Evolutionary conservation across 2,797 vertebrate genomes (phyloP), one percentile per base, ranked within the genome.

Genomic region (Remorina albescens): DNA sequence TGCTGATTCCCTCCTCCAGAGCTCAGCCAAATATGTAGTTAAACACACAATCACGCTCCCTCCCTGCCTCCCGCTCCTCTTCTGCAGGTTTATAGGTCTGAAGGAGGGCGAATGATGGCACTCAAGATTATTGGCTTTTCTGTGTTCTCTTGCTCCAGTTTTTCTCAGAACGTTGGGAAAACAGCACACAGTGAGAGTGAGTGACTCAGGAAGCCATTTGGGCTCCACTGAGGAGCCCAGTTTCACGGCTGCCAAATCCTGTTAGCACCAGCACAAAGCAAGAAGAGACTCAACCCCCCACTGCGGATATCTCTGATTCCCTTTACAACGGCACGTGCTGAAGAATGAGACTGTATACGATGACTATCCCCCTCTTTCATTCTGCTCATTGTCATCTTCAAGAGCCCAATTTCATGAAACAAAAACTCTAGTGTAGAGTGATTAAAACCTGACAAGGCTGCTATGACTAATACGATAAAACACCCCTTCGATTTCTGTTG

Each of bases 211-310:
- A 77, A 85, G 90, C 84, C 86, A 87, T 83, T 84, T 47, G 85
- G 82, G 82, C 81, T 88, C 82, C 34, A 80, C 71, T 51, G 77
- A 89, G 86, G 82, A 90, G 88, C 85, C 74, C 84, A 86, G 86
- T 88, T 92, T 89, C 91, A 92, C 54, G 81, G 88, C 78, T 88
- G 83, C 88, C 85, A 91, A 94, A 94, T 94, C 91, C 89, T 87
- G 85, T 94, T 93, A 92, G 88, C 76, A 77, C 67, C 63, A 37
- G 76, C 83, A 81, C 86, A 91, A 87, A 92, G 80, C 81, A 62
- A 72, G 79, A 83, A 80, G 77, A 81, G 77, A 82, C 82, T 91
- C 81, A 88, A 84, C 86, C 86, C 90, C 89, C 86, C 83, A 79
- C 86, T 87, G 88, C 26, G 82, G 79, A 71, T 90, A 81, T 86